Conservation (phyloP, 2,888 invertebrate genomes). For the Cataglyphis livida region DNA sequence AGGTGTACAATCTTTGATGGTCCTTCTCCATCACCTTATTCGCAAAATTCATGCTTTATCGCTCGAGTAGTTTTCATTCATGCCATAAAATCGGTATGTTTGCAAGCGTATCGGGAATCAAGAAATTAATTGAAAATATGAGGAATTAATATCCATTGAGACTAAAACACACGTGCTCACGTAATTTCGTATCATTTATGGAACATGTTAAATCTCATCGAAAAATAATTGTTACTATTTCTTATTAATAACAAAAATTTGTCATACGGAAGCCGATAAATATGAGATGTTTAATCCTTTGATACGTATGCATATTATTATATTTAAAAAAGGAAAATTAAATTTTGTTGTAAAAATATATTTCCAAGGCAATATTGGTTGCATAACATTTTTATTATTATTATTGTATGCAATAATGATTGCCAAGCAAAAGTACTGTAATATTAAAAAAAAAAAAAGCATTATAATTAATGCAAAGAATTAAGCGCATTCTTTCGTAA, state of each 20-base stretch:
- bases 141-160: conserved; percentile 13
- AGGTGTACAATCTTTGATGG: conserved; percentile 40
- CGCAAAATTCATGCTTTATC: conserved; percentile 60
- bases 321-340: neutral
- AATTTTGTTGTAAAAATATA: conserved; percentile 1
- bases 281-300: neutral
- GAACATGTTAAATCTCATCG: neutral
- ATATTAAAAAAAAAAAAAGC: neutral
- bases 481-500: conserved; percentile 23
- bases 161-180: neutral
- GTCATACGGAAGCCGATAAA: neutral
- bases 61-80: conserved; percentile 17
- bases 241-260: neutral
- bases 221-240: neutral
- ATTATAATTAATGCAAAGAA: conserved; percentile 38
- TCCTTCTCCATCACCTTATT: conserved; percentile 62
- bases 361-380: neutral
- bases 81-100: conserved; percentile 35
- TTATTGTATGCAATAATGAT: neutral
- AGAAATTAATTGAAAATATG: conserved; percentile 25
- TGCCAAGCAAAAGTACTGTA: neutral
- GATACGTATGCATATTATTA: neutral
- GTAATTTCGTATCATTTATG: conserved; percentile 7
- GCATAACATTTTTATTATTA: neutral
- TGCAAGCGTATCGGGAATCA: conserved; percentile 23